Percentiles rank a stretch among this genome's conserved stretches.
Evolutionary conservation across 2,113 vertebrate genomes (phyloP).

Genomic region (Ammodytes marinus): DNA sequence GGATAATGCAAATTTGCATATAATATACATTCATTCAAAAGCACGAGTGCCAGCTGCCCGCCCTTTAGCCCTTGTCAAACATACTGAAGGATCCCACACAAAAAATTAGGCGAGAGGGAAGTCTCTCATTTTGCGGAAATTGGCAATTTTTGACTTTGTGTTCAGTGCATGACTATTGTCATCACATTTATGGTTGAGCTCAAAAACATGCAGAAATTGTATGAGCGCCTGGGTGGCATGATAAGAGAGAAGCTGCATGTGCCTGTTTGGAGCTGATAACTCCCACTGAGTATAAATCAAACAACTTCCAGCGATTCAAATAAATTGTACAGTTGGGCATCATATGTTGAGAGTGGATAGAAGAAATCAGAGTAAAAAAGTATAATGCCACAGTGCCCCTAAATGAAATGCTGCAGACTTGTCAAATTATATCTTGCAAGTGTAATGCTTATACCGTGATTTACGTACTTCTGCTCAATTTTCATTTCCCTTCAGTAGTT

Average conservation of each 20-base stretch:
- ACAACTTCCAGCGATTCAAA: slow-evolving; percentile 80
- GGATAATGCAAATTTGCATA: slow-evolving; percentile 58
- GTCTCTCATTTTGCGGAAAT: slow-evolving; percentile 72
- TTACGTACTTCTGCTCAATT: slow-evolving; percentile 34
- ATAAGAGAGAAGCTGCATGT: slow-evolving; percentile 80
- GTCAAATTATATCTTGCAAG: slow-evolving; percentile 71
- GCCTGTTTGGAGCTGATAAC: slow-evolving; percentile 82
- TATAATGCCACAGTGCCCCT: slow-evolving; percentile 63
- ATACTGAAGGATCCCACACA: slow-evolving; percentile 60
- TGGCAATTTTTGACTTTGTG: slow-evolving; percentile 77
- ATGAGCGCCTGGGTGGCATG: slow-evolving; percentile 74
- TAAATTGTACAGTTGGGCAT: slow-evolving; percentile 80
- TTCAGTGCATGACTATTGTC: slow-evolving; percentile 74
- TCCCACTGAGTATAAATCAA: slow-evolving; percentile 82
- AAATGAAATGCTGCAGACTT: slow-evolving; percentile 70
- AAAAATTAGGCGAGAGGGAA: slow-evolving; percentile 47
- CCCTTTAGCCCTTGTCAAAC: slow-evolving; percentile 73
- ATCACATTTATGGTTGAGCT: slow-evolving; percentile 73
- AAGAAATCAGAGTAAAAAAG: slow-evolving; percentile 66
- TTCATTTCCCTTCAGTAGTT: no score
- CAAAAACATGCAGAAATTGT: slow-evolving; percentile 78
- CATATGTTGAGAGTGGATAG: slow-evolving; percentile 62
- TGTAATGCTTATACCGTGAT: slow-evolving; percentile 67
- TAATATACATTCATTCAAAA: slow-evolving; percentile 55
- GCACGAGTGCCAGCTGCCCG: slow-evolving; percentile 58